Evolutionary conservation across 2,113 vertebrate species (phyloP).

Genomic region (Nothobranchius furzeri): DNA sequence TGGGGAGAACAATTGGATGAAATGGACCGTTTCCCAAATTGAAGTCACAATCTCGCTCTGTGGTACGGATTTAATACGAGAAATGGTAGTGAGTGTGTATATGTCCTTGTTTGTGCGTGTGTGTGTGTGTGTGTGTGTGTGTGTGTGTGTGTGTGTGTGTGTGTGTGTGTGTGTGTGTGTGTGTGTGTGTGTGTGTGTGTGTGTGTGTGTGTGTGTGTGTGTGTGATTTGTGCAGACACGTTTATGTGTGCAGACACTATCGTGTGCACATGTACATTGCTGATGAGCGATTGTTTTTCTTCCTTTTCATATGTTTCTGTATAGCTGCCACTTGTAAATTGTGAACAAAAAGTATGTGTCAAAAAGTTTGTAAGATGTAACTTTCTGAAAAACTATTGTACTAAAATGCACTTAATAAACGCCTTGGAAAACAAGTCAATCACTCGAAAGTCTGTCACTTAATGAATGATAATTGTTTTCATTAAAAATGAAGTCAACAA

Average conservation of each 20-base stretch:
- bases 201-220: conserved; percentile 19
- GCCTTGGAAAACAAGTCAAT: conserved; percentile 77
- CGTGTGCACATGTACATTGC: conserved; percentile 66
- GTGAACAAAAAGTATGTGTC: conserved; percentile 78
- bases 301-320: conserved; percentile 65
- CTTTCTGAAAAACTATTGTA: conserved; percentile 85
- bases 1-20: conserved; percentile 20
- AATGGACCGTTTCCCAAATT: conserved; percentile 43
- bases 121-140: conserved; percentile 23
- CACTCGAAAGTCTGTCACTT: conserved; percentile 43
- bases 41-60: conserved; percentile 48
- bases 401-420: conserved; percentile 86
- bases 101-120: conserved; percentile 52
- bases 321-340: conserved; percentile 82
- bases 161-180: conserved; percentile 42
- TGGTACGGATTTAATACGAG: conserved; percentile 66
- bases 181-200: conserved; percentile 50
- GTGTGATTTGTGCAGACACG: conserved; percentile 29
- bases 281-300: conserved; percentile 33
- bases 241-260: conserved; percentile 57
- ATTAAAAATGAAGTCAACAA: conserved; percentile 37
- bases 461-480: conserved; percentile 46
- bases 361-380: conserved; percentile 84
- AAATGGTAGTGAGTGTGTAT: conserved; percentile 48
- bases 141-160: conserved; percentile 23